Evolutionary conservation across 2,888 invertebrate species (phyloP), one percentile per base, ranked within the genome.

Genomic region (Cephus sareptanus): DNA sequence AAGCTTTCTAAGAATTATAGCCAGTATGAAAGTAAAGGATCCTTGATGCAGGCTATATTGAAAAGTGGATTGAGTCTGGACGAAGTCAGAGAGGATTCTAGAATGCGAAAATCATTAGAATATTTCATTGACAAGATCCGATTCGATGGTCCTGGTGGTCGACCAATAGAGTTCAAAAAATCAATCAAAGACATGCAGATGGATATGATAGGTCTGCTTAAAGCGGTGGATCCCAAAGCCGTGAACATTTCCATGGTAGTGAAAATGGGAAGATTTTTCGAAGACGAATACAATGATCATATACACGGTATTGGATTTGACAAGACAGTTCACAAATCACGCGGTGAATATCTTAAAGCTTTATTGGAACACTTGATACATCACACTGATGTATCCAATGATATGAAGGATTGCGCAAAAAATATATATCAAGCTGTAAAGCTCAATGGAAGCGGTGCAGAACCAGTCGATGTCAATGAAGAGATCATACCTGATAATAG

Each of bases 241-340:
- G 33, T n/a, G 23, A 4, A 13, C 34, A 78, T 23, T n/a, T 15
- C 37, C 15, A 13, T 34, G 37, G 34, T 74, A 31, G 74, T 74
- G 56, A 77, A 30, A 11, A 33, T 80, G n/a, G 69, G 34, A 6
- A 69, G 30, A 31, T 80, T 80, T 69, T 68, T 80, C 56, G 77
- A 77, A n/a, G 34, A 15, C 11, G 40, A 80, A n/a, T 80, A 80
- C 35, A 15, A 80, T n/a, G 73, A 35, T 68, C 68, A 73, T n/a
- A 68, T 80, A 69, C 74, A 80, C 37, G 77, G 77, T n/a, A 23
- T 76, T n/a, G 76, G 76, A 12, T 80, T 80, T 40, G 77, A 80
- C 37, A 77, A 80, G 33, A 31, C 71, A 75, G 75, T 69, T 11
- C 56, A 80, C n/a, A 37, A 30, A 13, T 80, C 80, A 31, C 75